Conservation (phyloP, 2,797 vertebrate genomes). For the Fundulus diaphanus region DNA sequence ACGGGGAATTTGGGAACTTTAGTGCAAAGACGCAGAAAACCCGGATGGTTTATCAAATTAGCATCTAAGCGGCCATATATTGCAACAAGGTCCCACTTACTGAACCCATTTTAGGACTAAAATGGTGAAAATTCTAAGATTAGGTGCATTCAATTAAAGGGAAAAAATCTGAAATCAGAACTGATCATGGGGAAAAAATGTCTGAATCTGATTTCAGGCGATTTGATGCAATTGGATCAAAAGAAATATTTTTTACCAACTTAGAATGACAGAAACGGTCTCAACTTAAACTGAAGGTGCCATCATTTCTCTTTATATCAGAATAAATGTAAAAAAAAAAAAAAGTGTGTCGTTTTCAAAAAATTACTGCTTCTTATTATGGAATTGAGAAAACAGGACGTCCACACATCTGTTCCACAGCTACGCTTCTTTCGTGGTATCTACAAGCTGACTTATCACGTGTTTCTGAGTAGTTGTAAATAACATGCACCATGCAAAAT, state of each 20-base stretch:
- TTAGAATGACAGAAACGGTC: neutral
- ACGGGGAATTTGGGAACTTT: neutral
- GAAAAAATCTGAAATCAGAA: neutral
- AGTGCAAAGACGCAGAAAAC: neutral
- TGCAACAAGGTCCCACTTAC: neutral
- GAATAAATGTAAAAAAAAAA: neutral
- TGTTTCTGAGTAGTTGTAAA: constrained; percentile 5
- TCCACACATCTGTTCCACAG: constrained; percentile 16
- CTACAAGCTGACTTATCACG: constrained; percentile 6
- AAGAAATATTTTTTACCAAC: neutral
- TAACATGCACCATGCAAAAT: constrained; percentile 30
- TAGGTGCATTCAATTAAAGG: neutral
- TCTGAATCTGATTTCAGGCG: too few species aligned
- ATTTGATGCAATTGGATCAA: too few species aligned
- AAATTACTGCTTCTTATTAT: neutral
- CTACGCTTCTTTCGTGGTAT: neutral
- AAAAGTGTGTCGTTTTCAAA: neutral
- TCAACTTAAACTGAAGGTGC: neutral
- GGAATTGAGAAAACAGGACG: neutral
- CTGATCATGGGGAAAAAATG: neutral
- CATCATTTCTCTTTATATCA: neutral
- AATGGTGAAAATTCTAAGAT: neutral
- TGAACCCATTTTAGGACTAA: neutral
- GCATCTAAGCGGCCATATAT: neutral
- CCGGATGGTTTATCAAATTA: neutral